A percentile compares a stretch with the other conserved stretches of the same genome.
Evolutionary conservation across 2,888 invertebrate genomes (phyloP).

Genomic region (Nebria salina): DNA sequence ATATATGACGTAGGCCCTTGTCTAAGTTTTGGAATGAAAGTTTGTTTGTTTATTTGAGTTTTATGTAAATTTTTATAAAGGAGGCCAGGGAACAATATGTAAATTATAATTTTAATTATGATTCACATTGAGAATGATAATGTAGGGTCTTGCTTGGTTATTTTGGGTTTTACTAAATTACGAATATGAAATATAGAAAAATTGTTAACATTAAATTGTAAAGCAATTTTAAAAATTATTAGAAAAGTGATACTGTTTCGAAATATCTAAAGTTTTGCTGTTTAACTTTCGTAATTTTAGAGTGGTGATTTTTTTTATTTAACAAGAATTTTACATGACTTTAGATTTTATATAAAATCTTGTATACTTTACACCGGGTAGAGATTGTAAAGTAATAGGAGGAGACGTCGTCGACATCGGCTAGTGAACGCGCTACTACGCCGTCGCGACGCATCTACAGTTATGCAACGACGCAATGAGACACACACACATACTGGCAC

Average conservation of each 20-base stretch:
- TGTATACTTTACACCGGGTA: not conserved
- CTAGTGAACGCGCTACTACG: constrained; percentile 14
- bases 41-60: not conserved
- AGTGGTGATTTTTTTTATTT: too few species aligned
- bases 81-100: not conserved
- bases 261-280: too few species aligned
- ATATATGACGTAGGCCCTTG: not conserved
- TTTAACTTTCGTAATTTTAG: too few species aligned
- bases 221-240: too few species aligned
- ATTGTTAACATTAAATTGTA: too few species aligned
- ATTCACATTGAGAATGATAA: not conserved
- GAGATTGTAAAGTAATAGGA: not conserved
- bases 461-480: constrained; percentile 18
- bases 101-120: not conserved
- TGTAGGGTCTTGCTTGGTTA: not conserved
- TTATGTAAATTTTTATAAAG: not conserved
- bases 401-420: constrained; percentile 13
- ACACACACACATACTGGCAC: not conserved
- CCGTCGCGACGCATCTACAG: constrained; percentile 30
- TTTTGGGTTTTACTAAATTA: not conserved
- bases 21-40: not conserved
- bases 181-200: too few species aligned
- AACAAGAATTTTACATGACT: not conserved
- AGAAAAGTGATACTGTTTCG: too few species aligned
- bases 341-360: not conserved